Conservation (phyloP, 1,140 invertebrate species). For the Pantala flavescens region DNA sequence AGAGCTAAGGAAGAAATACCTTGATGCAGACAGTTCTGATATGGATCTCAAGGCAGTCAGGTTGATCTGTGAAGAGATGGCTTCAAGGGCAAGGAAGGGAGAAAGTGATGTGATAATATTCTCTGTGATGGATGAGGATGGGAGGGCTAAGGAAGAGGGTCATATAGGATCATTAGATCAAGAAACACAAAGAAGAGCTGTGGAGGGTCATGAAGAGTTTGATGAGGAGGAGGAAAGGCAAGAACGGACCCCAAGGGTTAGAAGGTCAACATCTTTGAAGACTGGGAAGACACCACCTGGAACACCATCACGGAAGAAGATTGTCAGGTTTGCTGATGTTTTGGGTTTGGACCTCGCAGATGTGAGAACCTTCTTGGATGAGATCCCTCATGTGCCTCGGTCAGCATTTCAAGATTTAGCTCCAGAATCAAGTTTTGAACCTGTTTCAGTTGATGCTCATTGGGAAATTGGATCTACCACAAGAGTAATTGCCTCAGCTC, state of each 20-base stretch:
- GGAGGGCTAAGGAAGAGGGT: not conserved
- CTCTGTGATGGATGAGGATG: not conserved
- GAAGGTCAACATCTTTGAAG: slow-evolving; percentile 76
- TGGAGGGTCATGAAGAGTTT: not conserved
- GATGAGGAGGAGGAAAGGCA: not conserved
- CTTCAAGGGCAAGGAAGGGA: not conserved
- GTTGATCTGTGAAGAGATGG: not conserved
- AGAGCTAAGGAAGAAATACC: not conserved
- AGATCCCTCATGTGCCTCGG: slow-evolving; percentile 75
- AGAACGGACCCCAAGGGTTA: slow-evolving; percentile 35
- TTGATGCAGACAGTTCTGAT: not conserved
- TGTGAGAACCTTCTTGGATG: slow-evolving; percentile 79
- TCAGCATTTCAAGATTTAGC: slow-evolving; percentile 68
- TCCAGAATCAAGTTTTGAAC: slow-evolving; percentile 36
- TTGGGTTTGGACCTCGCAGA: slow-evolving; percentile 85
- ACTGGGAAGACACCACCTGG: slow-evolving; percentile 84
- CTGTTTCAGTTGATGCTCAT: not conserved
- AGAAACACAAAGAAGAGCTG: not conserved
- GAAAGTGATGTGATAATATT: not conserved
- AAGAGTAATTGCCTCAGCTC: slow-evolving; percentile 4
- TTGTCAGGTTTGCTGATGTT: slow-evolving; percentile 89
- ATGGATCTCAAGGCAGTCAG: not conserved
- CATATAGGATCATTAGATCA: not conserved
- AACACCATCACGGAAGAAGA: slow-evolving; percentile 81
- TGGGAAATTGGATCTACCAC: not conserved